phyloP scores from a whole-genome alignment of 2,113 vertebrate species.

The Redunca redunca region DNA sequence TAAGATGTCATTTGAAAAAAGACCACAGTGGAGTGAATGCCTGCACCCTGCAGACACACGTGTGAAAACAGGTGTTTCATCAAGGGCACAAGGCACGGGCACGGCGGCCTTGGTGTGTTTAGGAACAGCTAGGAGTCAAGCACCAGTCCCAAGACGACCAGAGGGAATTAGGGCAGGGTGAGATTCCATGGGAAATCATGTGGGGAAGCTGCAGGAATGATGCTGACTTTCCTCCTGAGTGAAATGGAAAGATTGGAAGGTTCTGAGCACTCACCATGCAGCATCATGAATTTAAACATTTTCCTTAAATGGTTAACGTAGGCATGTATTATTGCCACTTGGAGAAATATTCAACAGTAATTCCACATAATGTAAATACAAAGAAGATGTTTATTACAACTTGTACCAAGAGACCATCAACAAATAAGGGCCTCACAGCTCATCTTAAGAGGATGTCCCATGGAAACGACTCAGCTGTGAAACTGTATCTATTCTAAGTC shows the following conservation, averaged over 20 bases:
- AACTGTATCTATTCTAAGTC: background rate
- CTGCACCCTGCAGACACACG: background rate
- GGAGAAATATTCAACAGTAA: background rate
- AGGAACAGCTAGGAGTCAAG: background rate
- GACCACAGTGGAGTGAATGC: background rate
- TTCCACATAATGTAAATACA: background rate
- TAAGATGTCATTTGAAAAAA: background rate
- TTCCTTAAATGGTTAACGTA: background rate
- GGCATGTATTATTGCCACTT: background rate
- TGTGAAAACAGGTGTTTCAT: background rate
- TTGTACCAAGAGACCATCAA: background rate
- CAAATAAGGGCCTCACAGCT: background rate
- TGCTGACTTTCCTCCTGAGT: background rate
- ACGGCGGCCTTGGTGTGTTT: no score
- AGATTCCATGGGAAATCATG: background rate
- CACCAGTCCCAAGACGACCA: background rate
- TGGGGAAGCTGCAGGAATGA: background rate
- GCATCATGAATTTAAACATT: background rate
- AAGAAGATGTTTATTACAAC: background rate
- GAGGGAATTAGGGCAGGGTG: background rate
- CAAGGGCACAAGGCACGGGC: background rate
- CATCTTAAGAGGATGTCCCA: background rate
- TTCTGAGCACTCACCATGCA: background rate
- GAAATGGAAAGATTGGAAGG: background rate
- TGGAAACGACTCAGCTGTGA: background rate